These are phyloP conservation scores for Isurus oxyrinchus DNA, from an alignment of 2,113 vertebrate genomes.

Conservation along the genomic window DNA sequence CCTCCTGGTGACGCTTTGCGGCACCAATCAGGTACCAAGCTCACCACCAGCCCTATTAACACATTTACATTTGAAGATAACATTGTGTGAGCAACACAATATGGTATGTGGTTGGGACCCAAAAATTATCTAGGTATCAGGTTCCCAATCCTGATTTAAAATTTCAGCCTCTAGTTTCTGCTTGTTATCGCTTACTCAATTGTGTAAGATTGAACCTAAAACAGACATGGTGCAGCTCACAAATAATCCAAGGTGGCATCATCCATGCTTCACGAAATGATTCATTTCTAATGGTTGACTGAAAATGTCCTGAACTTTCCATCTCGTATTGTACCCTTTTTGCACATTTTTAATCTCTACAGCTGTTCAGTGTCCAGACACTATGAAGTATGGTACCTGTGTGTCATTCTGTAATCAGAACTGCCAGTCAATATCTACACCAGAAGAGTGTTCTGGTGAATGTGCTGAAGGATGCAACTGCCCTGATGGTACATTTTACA, in stretches of 20 bases:
- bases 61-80: too few relatives aligned
- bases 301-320: neutral
- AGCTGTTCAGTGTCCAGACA: constrained; percentile 75
- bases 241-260: neutral
- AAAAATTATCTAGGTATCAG: neutral
- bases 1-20: neutral
- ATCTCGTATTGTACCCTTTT: too few relatives aligned
- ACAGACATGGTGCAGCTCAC: neutral
- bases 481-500: constrained; percentile 73
- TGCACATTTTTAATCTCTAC: constrained; percentile 38
- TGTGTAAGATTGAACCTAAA: neutral
- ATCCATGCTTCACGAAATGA: neutral
- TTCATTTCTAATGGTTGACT: neutral
- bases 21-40: neutral
- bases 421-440: constrained; percentile 71
- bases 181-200: neutral
- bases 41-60: too few relatives aligned
- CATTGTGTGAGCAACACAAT: neutral
- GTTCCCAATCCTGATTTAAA: neutral
- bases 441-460: constrained; percentile 66
- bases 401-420: constrained; percentile 75
- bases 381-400: constrained; percentile 83
- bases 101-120: neutral
- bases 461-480: constrained; percentile 91
- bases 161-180: neutral